Evolutionary conservation across 1,140 invertebrate genomes (phyloP).

Genomic region (Homalodisca vitripennis): DNA sequence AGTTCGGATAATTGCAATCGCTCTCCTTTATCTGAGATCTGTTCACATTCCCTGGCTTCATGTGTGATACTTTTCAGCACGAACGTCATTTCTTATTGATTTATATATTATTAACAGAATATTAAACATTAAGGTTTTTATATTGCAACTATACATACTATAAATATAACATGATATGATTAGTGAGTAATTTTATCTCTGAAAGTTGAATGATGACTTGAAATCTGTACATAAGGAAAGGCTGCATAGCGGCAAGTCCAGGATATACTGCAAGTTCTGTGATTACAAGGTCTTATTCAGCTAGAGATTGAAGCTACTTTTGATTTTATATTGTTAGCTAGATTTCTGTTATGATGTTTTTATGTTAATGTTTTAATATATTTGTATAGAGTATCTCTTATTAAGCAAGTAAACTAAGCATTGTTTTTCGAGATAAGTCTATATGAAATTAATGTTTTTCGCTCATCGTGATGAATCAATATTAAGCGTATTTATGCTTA

Average conservation of each 20-base stretch:
- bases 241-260: background rate
- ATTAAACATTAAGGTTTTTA: conserved; percentile 22
- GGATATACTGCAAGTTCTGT: background rate
- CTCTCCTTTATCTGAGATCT: conserved; percentile 1
- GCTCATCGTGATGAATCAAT: background rate
- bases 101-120: background rate
- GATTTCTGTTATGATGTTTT: background rate
- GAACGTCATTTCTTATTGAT: conserved; percentile 16
- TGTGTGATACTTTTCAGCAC: conserved; percentile 17
- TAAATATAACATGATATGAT: conserved; percentile 9
- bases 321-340: conserved; percentile 11
- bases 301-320: conserved; percentile 4
- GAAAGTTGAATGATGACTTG: background rate
- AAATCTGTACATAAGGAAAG: background rate
- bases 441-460: background rate
- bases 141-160: conserved; percentile 26
- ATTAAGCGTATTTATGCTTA: background rate
- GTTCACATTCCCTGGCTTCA: conserved; percentile 22
- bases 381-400: no score
- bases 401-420: background rate
- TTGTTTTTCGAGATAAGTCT: background rate
- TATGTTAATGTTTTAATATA: background rate
- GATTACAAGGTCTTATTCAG: background rate
- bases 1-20: no score
- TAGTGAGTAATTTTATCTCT: conserved; percentile 13